Percentiles rank a stretch among this genome's conserved stretches.
Evolutionary conservation across 2,888 invertebrate species (phyloP).

Genomic region (Tuberolachnus salignus): DNA sequence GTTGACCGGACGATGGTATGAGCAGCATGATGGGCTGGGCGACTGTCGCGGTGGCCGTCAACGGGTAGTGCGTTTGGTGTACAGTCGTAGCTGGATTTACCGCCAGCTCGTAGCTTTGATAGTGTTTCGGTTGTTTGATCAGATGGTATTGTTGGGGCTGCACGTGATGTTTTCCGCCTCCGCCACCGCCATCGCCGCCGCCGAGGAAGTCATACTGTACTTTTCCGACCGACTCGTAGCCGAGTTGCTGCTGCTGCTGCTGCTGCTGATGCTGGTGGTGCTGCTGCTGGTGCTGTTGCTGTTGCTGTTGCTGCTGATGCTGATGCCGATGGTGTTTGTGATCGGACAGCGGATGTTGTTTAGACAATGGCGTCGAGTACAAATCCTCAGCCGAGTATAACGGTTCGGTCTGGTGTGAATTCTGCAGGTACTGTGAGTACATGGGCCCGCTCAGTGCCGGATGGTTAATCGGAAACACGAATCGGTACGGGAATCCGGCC

Average conservation of each 20-base stretch:
- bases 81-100: background rate
- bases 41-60: background rate
- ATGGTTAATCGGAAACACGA: constrained; percentile 57
- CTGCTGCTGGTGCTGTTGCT: constrained; percentile 4
- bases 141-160: background rate
- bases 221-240: constrained; percentile 18
- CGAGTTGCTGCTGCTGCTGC: constrained; percentile 25
- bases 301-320: constrained; percentile 1
- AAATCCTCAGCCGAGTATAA: constrained; percentile 13
- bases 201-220: constrained; percentile 23
- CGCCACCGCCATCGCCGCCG: background rate
- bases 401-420: constrained; percentile 2
- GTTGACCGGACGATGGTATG: constrained; percentile 55
- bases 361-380: background rate
- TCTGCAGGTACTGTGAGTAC: constrained; percentile 51
- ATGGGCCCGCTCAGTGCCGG: constrained; percentile 43
- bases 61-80: constrained; percentile 6
- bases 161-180: background rate
- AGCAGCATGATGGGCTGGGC: constrained; percentile 51
- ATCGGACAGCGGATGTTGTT: constrained; percentile 11
- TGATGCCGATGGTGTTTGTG: background rate
- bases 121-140: constrained; percentile 47
- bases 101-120: constrained; percentile 20
- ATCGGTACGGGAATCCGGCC: constrained; percentile 53
- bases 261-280: background rate